Percentiles rank a stretch among this genome's conserved stretches.
These are phyloP conservation scores for Euphonia xanthogaster DNA, from an alignment of 2,797 vertebrate species.

Conservation along the genomic window DNA sequence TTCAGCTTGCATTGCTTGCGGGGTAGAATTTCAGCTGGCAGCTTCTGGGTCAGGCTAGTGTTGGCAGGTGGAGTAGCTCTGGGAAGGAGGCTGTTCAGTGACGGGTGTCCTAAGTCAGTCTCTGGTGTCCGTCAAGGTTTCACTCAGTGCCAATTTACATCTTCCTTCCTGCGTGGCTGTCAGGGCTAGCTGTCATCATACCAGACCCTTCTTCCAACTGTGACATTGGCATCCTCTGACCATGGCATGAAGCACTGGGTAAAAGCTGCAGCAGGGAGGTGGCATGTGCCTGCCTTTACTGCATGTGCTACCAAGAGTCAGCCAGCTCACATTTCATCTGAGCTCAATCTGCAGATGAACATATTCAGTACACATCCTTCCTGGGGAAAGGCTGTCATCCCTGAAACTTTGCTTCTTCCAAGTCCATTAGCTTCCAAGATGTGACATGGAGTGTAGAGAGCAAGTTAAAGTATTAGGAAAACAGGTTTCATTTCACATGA, in stretches of 20 bases:
- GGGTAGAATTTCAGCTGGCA: neutral
- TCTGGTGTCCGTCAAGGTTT: neutral
- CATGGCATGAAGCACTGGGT: fast-evolving
- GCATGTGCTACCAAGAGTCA: neutral
- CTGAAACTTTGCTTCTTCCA: neutral
- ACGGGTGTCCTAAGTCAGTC: fast-evolving
- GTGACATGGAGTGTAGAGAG: fast-evolving
- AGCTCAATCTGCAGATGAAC: neutral
- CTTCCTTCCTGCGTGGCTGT: neutral
- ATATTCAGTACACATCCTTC: neutral
- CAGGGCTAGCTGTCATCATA: neutral
- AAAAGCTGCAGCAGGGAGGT: neutral
- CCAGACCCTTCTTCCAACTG: fast-evolving
- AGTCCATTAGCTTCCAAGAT: neutral
- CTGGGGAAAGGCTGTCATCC: neutral
- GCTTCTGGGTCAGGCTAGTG: neutral
- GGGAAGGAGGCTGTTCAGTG: neutral
- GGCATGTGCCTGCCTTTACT: neutral
- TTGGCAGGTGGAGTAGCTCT: neutral
- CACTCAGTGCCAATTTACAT: neutral
- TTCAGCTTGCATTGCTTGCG: neutral
- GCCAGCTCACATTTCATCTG: neutral
- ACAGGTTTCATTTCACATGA: neutral
- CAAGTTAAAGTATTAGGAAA: neutral
- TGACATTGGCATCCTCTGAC: neutral